phyloP scores from a whole-genome alignment of 2,888 invertebrate species.

The Luperina testacea region DNA sequence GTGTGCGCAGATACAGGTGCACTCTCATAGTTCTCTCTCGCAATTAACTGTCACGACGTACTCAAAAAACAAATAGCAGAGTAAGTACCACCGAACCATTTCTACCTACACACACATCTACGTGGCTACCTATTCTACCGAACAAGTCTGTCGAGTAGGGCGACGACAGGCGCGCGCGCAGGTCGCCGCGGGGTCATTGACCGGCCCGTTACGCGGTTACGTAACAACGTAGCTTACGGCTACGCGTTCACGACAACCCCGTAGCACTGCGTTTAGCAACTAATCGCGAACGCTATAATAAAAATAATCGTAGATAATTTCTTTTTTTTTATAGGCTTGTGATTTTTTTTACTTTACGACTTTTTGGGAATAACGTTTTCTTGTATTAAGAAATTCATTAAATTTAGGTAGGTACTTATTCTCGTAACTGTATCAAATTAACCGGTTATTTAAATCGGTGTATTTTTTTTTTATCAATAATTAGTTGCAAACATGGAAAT shows the following conservation, averaged over 20 bases:
- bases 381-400: not conserved
- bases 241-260: slow-evolving; percentile 75
- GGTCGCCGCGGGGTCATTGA: slow-evolving; percentile 83
- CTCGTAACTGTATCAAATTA: not conserved
- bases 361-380: not conserved
- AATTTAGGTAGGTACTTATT: not conserved
- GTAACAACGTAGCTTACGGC: slow-evolving; percentile 88
- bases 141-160: slow-evolving; percentile 74
- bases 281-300: slow-evolving; percentile 50
- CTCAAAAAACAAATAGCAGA: not conserved
- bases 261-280: slow-evolving; percentile 70
- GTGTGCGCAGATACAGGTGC: not conserved
- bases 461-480: slow-evolving; percentile 27
- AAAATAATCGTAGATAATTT: not conserved
- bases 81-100: slow-evolving; percentile 9
- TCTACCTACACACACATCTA: slow-evolving; percentile 63
- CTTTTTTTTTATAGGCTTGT: no score
- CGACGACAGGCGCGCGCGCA: slow-evolving; percentile 87
- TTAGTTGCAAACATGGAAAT: slow-evolving; percentile 34
- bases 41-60: not conserved
- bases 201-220: slow-evolving; percentile 89
- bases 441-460: not conserved
- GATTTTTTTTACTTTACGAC: not conserved
- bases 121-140: slow-evolving; percentile 62
- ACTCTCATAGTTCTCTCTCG: not conserved